A percentile compares a stretch with the other conserved stretches of the same genome.
Evolutionary conservation across 2,797 vertebrate genomes (phyloP).

Genomic region (Lepilemur septentrionalis): DNA sequence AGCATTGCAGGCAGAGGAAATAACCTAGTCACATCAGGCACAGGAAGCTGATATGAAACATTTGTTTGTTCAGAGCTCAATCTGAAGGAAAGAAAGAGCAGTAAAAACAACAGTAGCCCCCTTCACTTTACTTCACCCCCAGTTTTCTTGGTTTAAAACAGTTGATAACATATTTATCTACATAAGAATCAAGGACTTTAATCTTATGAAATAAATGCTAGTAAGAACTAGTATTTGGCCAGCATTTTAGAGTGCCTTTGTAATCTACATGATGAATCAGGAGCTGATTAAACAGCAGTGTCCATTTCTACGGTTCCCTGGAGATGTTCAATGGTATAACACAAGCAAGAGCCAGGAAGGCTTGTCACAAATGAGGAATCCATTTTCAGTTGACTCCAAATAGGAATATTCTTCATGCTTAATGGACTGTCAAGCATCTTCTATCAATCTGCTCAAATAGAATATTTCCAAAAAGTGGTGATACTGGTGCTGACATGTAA

Average conservation of each 20-base stretch:
- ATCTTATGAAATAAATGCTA: neutral
- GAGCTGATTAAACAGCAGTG: neutral
- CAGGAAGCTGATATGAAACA: neutral
- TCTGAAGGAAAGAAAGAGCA: neutral
- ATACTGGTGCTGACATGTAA: neutral
- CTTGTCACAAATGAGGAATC: neutral
- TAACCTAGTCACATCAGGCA: neutral
- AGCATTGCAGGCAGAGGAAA: neutral
- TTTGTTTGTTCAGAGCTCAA: neutral
- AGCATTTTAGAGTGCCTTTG: neutral
- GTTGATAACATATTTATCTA: neutral
- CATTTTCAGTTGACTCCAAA: neutral
- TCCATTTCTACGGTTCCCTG: neutral
- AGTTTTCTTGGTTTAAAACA: neutral
- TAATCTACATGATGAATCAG: neutral
- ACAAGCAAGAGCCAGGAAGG: neutral
- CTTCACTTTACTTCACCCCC: neutral
- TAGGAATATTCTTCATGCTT: neutral
- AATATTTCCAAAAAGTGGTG: neutral
- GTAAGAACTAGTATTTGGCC: neutral
- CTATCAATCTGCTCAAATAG: neutral
- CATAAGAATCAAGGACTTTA: neutral
- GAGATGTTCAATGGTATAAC: neutral
- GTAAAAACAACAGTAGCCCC: neutral
- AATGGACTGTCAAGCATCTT: neutral